These are phyloP conservation scores for Chromis chromis DNA, from an alignment of 2,797 vertebrate genomes.

Conservation along the genomic window DNA sequence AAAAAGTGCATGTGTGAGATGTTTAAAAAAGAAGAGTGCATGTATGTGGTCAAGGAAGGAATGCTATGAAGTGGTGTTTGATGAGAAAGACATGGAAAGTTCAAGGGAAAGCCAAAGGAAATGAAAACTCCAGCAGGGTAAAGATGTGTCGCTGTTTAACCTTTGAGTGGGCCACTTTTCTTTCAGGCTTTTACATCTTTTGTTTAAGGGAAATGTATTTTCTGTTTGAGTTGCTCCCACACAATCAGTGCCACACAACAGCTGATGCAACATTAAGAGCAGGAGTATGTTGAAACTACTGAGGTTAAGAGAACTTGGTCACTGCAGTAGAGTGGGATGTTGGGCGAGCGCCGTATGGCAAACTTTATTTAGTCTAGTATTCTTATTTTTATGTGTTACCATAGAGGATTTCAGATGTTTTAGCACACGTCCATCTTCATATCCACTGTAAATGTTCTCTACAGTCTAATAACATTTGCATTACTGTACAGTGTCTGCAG, in stretches of 20 bases:
- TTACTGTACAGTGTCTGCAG: constrained; percentile 36
- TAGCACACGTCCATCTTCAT: neutral
- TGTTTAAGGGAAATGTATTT: constrained; percentile 19
- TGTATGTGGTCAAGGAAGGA: constrained; percentile 65
- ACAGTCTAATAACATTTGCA: constrained; percentile 10
- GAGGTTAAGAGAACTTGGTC: neutral
- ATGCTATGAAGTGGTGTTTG: constrained; percentile 51
- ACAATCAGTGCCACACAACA: neutral
- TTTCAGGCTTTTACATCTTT: constrained; percentile 21
- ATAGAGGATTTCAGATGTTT: neutral
- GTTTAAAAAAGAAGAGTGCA: constrained; percentile 39
- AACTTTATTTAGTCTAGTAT: constrained; percentile 3
- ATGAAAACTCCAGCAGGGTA: constrained; percentile 54
- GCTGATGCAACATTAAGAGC: neutral
- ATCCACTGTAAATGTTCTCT: constrained; percentile 17
- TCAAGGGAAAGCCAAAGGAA: constrained; percentile 43
- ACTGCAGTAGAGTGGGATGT: constrained; percentile 7
- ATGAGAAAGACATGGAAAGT: constrained; percentile 52
- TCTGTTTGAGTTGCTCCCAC: constrained; percentile 3
- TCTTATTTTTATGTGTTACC: constrained; percentile 13
- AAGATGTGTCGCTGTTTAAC: constrained; percentile 25
- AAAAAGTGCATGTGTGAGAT: constrained; percentile 60
- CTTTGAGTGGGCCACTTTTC: constrained; percentile 26
- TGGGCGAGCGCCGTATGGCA: constrained; percentile 1
- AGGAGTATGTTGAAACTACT: neutral